Conservation (phyloP, 1,140 invertebrate genomes). For the Helicoverpa armigera region DNA sequence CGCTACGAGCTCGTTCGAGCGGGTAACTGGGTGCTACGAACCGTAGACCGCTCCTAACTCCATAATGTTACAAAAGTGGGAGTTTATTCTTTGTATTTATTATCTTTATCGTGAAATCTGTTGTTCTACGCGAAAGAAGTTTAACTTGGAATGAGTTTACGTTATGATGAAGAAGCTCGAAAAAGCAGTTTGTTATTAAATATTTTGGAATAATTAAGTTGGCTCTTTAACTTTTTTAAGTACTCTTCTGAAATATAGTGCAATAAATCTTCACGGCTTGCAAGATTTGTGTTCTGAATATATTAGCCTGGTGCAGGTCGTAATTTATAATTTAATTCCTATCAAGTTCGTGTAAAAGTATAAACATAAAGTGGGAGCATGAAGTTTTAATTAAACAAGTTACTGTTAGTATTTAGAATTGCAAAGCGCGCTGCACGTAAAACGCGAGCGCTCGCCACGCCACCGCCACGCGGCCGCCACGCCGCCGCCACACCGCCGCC, state of each 20-base stretch:
- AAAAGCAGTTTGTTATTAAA: conserved; percentile 28
- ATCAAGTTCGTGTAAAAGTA: conserved; percentile 37
- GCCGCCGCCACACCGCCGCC: not conserved
- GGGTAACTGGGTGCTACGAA: conserved; percentile 46
- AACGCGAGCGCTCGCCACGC: conserved; percentile 8
- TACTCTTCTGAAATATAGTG: conserved; percentile 2
- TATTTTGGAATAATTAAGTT: conserved; percentile 36
- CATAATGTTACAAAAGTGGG: not conserved
- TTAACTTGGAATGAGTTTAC: conserved; percentile 37
- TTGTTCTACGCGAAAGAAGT: conserved; percentile 28
- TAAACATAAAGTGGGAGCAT: conserved; percentile 43
- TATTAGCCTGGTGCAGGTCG: conserved; percentile 30
- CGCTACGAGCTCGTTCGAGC: conserved; percentile 45
- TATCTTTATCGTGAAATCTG: conserved; percentile 33
- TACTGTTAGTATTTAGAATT: conserved; percentile 48
- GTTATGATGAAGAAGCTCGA: conserved; percentile 26
- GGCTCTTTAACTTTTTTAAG: conserved; percentile 5
- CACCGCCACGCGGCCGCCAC: not conserved
- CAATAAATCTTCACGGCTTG: conserved; percentile 9
- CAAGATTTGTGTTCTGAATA: conserved; percentile 32
- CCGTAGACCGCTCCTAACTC: conserved; percentile 3
- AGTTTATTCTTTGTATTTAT: conserved; percentile 43
- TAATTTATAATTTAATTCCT: conserved; percentile 38
- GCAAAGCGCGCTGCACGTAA: conserved; percentile 36
- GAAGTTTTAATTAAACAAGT: conserved; percentile 53